Percentiles rank a stretch among this genome's conserved stretches.
Conservation (phyloP, 2,797 vertebrate species). For the Urophycis tenuis region DNA sequence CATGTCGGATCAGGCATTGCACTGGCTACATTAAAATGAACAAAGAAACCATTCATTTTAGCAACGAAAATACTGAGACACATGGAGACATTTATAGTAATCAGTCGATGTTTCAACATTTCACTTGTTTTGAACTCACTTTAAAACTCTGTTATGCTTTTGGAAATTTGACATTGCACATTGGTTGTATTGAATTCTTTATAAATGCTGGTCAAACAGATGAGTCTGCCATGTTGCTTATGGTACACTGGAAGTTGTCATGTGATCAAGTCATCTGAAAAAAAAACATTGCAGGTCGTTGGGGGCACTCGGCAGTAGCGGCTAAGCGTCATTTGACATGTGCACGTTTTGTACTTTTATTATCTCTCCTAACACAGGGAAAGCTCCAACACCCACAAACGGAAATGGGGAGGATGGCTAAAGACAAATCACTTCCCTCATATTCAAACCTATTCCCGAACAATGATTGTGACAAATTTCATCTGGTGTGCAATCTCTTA, state of each 20-base stretch:
- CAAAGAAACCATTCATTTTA: neutral
- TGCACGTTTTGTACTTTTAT: neutral
- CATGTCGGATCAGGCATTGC: neutral
- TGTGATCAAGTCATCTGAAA: too few species aligned
- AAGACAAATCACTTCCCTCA: neutral
- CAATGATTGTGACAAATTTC: neutral
- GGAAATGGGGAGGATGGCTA: neutral
- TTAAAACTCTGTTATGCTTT: too few species aligned
- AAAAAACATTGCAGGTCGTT: too few species aligned
- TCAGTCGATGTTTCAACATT: neutral
- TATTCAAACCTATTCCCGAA: neutral
- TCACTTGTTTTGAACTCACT: neutral
- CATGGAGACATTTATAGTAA: neutral
- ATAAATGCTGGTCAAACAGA: too few species aligned
- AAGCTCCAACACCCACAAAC: neutral
- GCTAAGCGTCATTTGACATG: neutral
- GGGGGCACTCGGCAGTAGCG: too few species aligned
- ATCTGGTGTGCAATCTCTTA: conserved; percentile 26
- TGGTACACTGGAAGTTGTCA: neutral
- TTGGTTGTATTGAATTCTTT: too few species aligned
- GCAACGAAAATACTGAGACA: neutral
- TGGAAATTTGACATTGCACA: too few species aligned
- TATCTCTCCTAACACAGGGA: too few species aligned
- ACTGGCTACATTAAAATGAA: neutral
- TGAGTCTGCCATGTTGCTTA: neutral